Conservation (phyloP, 2,797 vertebrate genomes). For the Coranthus polyacanthus region DNA sequence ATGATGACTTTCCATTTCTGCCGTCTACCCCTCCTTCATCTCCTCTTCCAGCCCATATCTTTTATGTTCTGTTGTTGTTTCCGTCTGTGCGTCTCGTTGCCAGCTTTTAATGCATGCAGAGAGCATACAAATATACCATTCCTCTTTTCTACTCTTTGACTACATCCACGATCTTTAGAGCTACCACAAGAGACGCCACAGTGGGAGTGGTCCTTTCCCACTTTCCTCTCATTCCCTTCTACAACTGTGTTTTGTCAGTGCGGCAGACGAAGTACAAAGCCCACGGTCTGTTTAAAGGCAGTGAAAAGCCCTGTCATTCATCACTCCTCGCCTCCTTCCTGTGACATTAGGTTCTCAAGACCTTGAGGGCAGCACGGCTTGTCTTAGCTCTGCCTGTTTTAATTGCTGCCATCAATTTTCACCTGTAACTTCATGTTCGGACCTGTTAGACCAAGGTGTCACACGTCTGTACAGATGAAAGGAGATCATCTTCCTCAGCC, state of each 20-base stretch:
- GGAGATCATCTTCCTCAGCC: not conserved
- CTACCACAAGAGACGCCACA: not conserved
- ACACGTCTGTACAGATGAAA: constrained; percentile 14
- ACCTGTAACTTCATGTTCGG: constrained; percentile 40
- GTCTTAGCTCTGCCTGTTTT: constrained; percentile 21
- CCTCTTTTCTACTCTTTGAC: not conserved
- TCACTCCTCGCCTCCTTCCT: constrained; percentile 15
- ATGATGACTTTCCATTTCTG: constrained; percentile 46
- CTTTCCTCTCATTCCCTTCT: not conserved
- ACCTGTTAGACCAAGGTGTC: constrained; percentile 20
- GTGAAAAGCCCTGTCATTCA: constrained; percentile 25
- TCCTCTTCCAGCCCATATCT: constrained; percentile 19
- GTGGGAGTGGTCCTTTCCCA: not conserved
- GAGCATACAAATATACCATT: not conserved
- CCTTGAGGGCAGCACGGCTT: not conserved
- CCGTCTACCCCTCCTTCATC: constrained; percentile 32
- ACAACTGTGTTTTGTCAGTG: not conserved
- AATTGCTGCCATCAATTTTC: constrained; percentile 19
- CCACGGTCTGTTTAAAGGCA: constrained; percentile 14
- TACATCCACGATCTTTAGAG: not conserved
- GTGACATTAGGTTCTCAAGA: constrained; percentile 21
- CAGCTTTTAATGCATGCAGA: constrained; percentile 8
- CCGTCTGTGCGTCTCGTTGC: constrained; percentile 5
- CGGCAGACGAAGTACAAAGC: constrained; percentile 6
- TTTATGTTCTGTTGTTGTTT: constrained; percentile 23